A percentile compares a stretch with the other conserved stretches of the same genome.
These are phyloP conservation scores for Danaus melanippus DNA, from an alignment of 1,140 invertebrate genomes.

Conservation along the genomic window DNA sequence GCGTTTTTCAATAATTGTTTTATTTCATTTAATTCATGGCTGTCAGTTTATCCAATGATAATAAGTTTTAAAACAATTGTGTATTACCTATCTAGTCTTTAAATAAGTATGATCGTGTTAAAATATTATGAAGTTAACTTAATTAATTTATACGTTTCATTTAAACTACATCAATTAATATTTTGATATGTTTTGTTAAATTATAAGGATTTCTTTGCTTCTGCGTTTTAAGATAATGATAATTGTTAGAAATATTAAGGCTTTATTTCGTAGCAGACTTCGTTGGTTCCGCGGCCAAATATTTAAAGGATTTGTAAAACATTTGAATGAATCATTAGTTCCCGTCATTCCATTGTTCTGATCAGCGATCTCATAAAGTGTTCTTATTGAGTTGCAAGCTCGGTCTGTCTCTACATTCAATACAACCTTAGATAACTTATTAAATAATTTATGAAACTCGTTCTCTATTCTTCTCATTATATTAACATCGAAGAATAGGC, in stretches of 20 bases:
- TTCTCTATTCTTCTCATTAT: no score
- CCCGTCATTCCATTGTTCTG: slow-evolving; percentile 46
- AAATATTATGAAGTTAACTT: no score
- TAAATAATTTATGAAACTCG: no score
- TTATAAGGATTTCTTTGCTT: slow-evolving; percentile 13
- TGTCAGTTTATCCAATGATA: slow-evolving; percentile 29
- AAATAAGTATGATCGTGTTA: no score
- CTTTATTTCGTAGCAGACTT: no score
- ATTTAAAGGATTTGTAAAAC: slow-evolving; percentile 44
- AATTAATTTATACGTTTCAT: no score
- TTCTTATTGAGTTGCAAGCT: slow-evolving; percentile 42
- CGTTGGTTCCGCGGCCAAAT: slow-evolving; percentile 22
- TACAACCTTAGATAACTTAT: no score
- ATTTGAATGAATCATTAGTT: slow-evolving; percentile 69
- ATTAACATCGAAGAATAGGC: no score
- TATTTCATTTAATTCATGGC: slow-evolving; percentile 48
- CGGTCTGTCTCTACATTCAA: slow-evolving; percentile 48
- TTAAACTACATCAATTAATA: no score
- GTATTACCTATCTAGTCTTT: no score
- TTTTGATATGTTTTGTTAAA: not conserved
- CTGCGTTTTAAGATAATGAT: not conserved
- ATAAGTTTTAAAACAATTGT: slow-evolving; percentile 13
- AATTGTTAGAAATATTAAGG: no score
- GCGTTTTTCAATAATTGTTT: slow-evolving; percentile 65
- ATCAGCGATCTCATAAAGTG: slow-evolving; percentile 40